These are phyloP conservation scores for Zaprionus nigranus DNA, from an alignment of 1,140 invertebrate genomes.

Conservation along the genomic window DNA sequence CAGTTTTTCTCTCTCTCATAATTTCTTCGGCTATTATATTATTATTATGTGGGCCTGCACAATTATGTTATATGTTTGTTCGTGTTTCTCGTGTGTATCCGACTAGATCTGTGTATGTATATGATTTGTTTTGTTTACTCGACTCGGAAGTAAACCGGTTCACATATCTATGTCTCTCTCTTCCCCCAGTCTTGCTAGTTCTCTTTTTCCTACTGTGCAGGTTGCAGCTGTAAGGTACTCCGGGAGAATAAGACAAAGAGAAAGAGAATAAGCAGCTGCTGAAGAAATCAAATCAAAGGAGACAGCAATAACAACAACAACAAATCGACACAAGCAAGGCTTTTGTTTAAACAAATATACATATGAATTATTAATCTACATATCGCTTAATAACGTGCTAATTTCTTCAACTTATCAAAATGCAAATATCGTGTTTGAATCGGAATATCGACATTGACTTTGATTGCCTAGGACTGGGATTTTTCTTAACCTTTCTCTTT, in stretches of 20 bases:
- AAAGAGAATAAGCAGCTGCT: slow-evolving; percentile 44
- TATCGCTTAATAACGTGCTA: slow-evolving; percentile 33
- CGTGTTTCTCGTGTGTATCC: slow-evolving; percentile 23
- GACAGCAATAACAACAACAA: neutral
- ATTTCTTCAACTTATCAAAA: slow-evolving; percentile 27
- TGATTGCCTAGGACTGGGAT: neutral
- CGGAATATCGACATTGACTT: neutral
- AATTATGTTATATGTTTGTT: neutral
- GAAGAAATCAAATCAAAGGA: slow-evolving; percentile 10
- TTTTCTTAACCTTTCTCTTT: neutral
- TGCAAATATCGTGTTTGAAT: slow-evolving; percentile 17
- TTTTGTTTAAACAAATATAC: slow-evolving; percentile 26
- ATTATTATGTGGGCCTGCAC: slow-evolving; percentile 7
- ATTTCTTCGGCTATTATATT: slow-evolving; percentile 4
- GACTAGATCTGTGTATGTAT: slow-evolving; percentile 37
- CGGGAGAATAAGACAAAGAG: neutral
- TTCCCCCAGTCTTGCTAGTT: neutral
- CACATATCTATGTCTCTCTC: slow-evolving; percentile 12
- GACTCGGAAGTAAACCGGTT: slow-evolving; percentile 65
- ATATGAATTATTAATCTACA: slow-evolving; percentile 15
- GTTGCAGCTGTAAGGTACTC: slow-evolving; percentile 32
- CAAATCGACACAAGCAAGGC: neutral
- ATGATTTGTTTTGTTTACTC: slow-evolving; percentile 44
- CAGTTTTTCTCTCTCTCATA: neutral
- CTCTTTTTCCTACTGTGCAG: neutral